A percentile compares a stretch with the other conserved stretches of the same genome.
phyloP scores from a whole-genome alignment of 2,113 vertebrate species.

The human (Homo sapiens) region GRCh38 chr7:101634501-101635000 shows the following conservation, averaged over 20 bases:
- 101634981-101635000: neutral
- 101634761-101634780: neutral
- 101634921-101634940: neutral
- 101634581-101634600: neutral
- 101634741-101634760: neutral
- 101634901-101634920: neutral
- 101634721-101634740: neutral
- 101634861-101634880: too few relatives aligned
- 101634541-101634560: slow-evolving; percentile 27
- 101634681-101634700: neutral
- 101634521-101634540: slow-evolving; percentile 60
- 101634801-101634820: too few relatives aligned
- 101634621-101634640: neutral
- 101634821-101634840: too few relatives aligned
- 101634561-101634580: neutral
- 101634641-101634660: neutral
- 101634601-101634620: neutral
- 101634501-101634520: slow-evolving; percentile 55
- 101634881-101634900: neutral
- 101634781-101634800: too few relatives aligned
- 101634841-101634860: too few relatives aligned
- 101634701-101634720: neutral
- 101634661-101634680: neutral
- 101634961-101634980: neutral
- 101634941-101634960: neutral